Evolutionary conservation across 2,888 invertebrate species (phyloP).

Genomic region (Latrodectus hesperus): DNA sequence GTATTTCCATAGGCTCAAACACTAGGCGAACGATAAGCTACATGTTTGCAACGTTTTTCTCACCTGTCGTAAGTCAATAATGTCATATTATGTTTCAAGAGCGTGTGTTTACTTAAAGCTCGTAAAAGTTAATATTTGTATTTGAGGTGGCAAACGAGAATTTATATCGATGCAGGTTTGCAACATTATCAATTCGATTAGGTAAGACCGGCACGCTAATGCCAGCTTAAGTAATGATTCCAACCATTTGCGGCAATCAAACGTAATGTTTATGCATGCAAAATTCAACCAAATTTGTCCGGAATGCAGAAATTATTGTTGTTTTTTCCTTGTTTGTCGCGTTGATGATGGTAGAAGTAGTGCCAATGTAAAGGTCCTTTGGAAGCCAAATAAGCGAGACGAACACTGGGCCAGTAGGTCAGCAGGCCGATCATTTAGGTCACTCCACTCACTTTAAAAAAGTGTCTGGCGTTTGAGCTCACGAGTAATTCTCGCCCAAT

Average conservation of each 20-base stretch:
- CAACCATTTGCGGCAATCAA: neutral
- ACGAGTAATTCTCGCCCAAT: neutral
- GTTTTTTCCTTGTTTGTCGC: constrained; percentile 8
- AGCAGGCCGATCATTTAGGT: constrained; percentile 54
- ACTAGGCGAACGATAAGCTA: too few species aligned
- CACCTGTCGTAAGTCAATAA: too few species aligned
- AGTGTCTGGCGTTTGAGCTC: neutral
- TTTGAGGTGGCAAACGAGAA: too few species aligned
- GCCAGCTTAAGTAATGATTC: neutral
- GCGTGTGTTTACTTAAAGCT: too few species aligned
- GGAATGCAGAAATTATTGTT: neutral
- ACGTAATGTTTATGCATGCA: neutral
- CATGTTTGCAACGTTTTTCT: too few species aligned
- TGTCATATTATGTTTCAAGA: too few species aligned
- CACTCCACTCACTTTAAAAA: constrained; percentile 26
- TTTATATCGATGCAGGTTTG: too few species aligned
- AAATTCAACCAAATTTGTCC: neutral
- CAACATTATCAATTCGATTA: neutral
- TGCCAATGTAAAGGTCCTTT: constrained; percentile 61
- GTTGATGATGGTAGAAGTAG: constrained; percentile 48
- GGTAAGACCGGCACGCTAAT: neutral
- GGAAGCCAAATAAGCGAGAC: constrained; percentile 30
- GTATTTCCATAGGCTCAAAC: too few species aligned
- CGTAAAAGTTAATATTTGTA: too few species aligned
- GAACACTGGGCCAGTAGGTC: constrained; percentile 57